These are phyloP conservation scores for Drosophila birchii DNA, from an alignment of 2,888 invertebrate genomes.

Conservation along the genomic window DNA sequence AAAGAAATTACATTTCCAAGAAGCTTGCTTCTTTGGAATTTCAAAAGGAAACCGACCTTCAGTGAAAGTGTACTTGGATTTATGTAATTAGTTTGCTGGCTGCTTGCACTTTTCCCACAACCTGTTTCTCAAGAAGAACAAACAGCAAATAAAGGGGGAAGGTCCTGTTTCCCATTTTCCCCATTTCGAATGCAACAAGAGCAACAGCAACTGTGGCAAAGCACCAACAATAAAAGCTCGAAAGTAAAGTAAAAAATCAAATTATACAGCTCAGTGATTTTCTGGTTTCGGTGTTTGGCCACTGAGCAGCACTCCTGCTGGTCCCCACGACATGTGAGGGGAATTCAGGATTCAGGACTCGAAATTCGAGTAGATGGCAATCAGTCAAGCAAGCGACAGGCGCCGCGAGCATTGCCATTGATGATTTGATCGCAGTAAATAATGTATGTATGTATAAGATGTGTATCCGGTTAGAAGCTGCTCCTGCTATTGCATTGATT, in stretches of 20 bases:
- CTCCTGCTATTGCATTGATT: conserved; percentile 64
- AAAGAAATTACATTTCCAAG: neutral
- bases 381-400: conserved; percentile 67
- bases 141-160: neutral
- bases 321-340: neutral
- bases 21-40: neutral
- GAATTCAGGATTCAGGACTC: conserved; percentile 1
- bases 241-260: conserved; percentile 71
- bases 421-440: conserved; percentile 73
- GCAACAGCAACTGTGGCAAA: conserved; percentile 11
- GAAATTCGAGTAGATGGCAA: conserved; percentile 45
- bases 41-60: neutral
- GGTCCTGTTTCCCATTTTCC: conserved; percentile 12
- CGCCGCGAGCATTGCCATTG: conserved; percentile 62
- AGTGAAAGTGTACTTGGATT: conserved; percentile 27
- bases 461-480: conserved; percentile 37
- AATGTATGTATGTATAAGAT: conserved; percentile 55
- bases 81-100: conserved; percentile 64
- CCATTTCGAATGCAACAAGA: conserved; percentile 19
- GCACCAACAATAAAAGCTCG: conserved; percentile 34
- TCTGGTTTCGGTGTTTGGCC: conserved; percentile 73
- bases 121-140: conserved; percentile 7
- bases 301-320: neutral
- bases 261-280: conserved; percentile 84
- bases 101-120: conserved; percentile 22